Conservation (phyloP, 2,113 vertebrate species). For the Cephalopterus ornatus region DNA sequence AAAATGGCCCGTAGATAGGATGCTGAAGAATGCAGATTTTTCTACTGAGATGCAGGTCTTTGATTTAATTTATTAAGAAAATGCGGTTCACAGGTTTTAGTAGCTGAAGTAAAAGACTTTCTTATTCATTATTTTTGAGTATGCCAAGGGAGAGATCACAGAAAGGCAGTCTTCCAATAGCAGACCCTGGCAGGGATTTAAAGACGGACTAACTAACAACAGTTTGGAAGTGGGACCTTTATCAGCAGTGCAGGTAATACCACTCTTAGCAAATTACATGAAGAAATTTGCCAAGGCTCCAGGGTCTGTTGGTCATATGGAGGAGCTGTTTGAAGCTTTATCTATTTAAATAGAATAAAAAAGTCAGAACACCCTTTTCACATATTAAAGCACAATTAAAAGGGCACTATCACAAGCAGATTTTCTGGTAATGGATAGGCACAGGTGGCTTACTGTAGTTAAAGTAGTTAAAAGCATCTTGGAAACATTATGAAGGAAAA, state of each 20-base stretch:
- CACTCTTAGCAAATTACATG: neutral
- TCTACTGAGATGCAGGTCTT: neutral
- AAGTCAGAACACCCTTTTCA: neutral
- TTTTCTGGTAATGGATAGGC: neutral
- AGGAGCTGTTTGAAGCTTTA: conserved; percentile 11
- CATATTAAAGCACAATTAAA: neutral
- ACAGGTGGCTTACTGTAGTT: neutral
- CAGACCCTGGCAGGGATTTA: conserved; percentile 23
- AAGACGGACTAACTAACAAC: conserved; percentile 10
- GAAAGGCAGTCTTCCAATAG: neutral
- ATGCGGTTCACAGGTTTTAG: neutral
- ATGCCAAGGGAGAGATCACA: neutral
- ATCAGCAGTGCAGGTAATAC: conserved; percentile 6
- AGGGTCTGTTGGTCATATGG: neutral
- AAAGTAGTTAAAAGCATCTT: neutral
- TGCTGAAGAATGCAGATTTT: neutral
- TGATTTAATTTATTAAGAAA: neutral
- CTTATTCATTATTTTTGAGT: neutral
- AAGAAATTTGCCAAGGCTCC: neutral
- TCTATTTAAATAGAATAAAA: neutral
- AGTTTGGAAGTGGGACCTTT: neutral
- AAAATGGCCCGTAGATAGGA: neutral
- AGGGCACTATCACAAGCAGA: neutral
- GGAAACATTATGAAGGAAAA: neutral
- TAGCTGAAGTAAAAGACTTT: neutral